Evolutionary conservation across 2,113 vertebrate genomes (phyloP), one percentile per base, ranked within the genome.

Genomic region (Phylloscopus trochilus): DNA sequence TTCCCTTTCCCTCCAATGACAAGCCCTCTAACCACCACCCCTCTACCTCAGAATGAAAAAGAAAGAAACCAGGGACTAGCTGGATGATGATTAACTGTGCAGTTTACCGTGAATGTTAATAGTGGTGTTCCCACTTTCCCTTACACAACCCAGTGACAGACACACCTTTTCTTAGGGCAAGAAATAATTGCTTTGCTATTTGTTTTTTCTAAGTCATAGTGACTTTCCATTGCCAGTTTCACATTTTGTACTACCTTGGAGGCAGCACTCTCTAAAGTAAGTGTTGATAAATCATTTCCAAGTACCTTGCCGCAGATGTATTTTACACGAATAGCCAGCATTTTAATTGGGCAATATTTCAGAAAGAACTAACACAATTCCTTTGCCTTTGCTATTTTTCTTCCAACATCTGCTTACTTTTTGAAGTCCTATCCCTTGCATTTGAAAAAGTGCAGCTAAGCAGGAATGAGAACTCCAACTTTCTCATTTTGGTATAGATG

Each of bases 1-100:
- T 97, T 96, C 97, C 96, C 96, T 97, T 96, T 95, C 91, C 97
- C 98, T 97, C 96, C 96, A 97, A 97, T 92, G 69, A 95, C 70
- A 96, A 97, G 93, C 96, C 97, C 97, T 89, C 95, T 97, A 95
- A 94, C 55, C 67, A 82, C 55, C 93, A 95, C 96, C 94, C 97
- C 95, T 92, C 74, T 60, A 49, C 69, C 78, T 84, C 95, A 94
- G 90, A 94, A 96, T 2, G 88, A 88, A 91, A 92, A 92, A 74
- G 55, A 95, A 63, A 95, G 87, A 94, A 96, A 93, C 27, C 92
- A 95, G 52, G 55, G 92, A 79, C 85, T 88, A 77, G 60, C 49
- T 89, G 86, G 92, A 84, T 93, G 92, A 91, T 95, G 83, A 95
- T 96, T 96, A 95, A 92, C 94, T 49, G 23, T 49, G 77, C 56